Evolutionary conservation across 2,113 vertebrate species (phyloP), one percentile per base, ranked within the genome.

Genomic region (Pseudorectes ferrugineus): DNA sequence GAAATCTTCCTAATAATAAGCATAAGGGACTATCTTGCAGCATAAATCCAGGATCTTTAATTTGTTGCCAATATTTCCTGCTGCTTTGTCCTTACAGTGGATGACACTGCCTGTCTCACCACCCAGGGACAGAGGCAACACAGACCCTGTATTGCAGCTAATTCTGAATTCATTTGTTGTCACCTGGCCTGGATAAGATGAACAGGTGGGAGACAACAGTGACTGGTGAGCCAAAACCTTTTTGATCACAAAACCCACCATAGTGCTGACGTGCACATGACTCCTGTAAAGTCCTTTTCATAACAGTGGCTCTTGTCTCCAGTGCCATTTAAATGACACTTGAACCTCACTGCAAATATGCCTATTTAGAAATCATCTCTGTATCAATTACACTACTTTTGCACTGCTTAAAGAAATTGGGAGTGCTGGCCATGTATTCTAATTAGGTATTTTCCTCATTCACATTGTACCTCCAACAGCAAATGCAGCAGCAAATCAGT

Each of bases 211-310:
- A 92, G 40, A 59, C n/a, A 76, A 18, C 23, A 74, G 42, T 17
- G 52, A 51, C 21, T 81, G 28, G 24, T 36, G 71, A 85, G 82
- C 19, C 31, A 61, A 78, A 82, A n/a, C 10, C 22, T 28, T 62
- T 66, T 28, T 35, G 45, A 36, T 52, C 28, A 61, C 51, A 63
- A 54, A 85, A 38, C 9, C 35, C 40, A 62, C 14, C 43, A 33
- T 0, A 51, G 29, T 31, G 35, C 55, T 58, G 70, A 46, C 0
- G 2, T 3, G 59, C 40, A 55, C 5, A 3, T 14, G 28, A 38
- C 31, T 71, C 75, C 24, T 46, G 10, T 22, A 29, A 68, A 61
- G 8, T 14, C 23, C 3, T 77, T 65, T 12, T 38, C 38, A 10
- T 17, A 23, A 1, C 3, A 45, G 31, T 45, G 72, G 17, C 11